Percentiles rank a stretch among this genome's conserved stretches.
phyloP scores from a whole-genome alignment of 2,797 vertebrate species.

The Lepilemur septentrionalis region DNA sequence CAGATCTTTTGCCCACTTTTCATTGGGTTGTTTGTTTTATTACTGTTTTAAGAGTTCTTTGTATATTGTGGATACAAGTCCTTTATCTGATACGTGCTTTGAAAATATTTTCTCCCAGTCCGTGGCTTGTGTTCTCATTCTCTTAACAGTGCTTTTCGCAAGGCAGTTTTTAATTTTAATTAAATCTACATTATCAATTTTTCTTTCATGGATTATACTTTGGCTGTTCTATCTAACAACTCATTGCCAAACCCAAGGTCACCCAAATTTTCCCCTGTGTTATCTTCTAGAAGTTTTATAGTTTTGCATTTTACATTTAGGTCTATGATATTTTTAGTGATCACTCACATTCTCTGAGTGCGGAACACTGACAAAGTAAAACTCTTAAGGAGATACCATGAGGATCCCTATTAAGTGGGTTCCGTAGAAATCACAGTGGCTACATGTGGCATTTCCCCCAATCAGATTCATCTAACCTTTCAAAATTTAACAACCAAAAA shows the following conservation, averaged over 20 bases:
- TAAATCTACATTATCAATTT: background rate
- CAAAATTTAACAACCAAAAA: slow-evolving; percentile 72
- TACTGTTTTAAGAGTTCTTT: background rate
- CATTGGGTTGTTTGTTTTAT: background rate
- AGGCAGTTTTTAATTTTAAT: background rate
- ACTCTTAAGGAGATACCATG: background rate
- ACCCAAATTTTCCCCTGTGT: background rate
- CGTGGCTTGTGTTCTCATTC: background rate
- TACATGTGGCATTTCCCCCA: accelerated
- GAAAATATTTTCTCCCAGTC: background rate
- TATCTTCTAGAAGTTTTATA: background rate
- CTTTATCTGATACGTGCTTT: background rate
- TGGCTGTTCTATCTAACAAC: background rate
- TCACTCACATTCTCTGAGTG: background rate
- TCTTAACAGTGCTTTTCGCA: background rate
- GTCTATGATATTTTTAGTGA: background rate
- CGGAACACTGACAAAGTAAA: background rate
- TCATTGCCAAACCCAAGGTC: background rate
- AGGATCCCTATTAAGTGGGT: background rate
- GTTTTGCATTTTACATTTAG: background rate
- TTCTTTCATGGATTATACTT: background rate
- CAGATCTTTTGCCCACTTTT: background rate
- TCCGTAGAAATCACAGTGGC: background rate
- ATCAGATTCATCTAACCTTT: slow-evolving; percentile 19
- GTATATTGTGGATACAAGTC: background rate